These are phyloP conservation scores for Scaptodrosophila latifasciaeformis DNA, from an alignment of 2,888 invertebrate genomes.

Conservation along the genomic window DNA sequence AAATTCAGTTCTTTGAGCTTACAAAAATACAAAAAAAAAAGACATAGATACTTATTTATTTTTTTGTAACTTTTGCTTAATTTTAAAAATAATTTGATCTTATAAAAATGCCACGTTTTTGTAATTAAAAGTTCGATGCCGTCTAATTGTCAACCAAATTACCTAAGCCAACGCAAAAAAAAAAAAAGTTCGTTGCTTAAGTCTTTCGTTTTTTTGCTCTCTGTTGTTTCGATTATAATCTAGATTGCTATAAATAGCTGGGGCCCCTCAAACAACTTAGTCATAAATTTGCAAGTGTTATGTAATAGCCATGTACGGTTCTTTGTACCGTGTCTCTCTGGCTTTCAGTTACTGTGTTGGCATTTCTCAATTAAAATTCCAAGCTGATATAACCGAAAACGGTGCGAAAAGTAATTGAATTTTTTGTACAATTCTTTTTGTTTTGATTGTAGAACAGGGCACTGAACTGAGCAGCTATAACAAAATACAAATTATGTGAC, in stretches of 20 bases:
- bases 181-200: constrained; percentile 11
- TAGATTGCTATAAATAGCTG: constrained; percentile 9
- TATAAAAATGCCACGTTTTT: constrained; percentile 26
- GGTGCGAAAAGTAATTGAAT: too few species aligned
- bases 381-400: not conserved
- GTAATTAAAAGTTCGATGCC: constrained; percentile 26
- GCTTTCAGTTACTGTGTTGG: not conserved
- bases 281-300: constrained; percentile 16
- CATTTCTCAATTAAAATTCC: constrained; percentile 17
- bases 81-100: not conserved
- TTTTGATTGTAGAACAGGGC: too few species aligned
- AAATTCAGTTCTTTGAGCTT: constrained; percentile 22
- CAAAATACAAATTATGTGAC: not conserved
- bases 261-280: not conserved
- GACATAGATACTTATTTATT: not conserved
- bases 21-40: too few species aligned
- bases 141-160: constrained; percentile 14
- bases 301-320: constrained; percentile 16
- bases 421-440: too few species aligned
- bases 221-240: not conserved
- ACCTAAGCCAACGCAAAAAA: not conserved
- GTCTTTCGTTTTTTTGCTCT: constrained; percentile 5
- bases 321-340: constrained; percentile 8
- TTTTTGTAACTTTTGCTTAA: too few species aligned
- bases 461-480: not conserved